Base-by-base conservation (phyloP, 2,888 invertebrate species). In the Stenodema calcarata region DNA sequence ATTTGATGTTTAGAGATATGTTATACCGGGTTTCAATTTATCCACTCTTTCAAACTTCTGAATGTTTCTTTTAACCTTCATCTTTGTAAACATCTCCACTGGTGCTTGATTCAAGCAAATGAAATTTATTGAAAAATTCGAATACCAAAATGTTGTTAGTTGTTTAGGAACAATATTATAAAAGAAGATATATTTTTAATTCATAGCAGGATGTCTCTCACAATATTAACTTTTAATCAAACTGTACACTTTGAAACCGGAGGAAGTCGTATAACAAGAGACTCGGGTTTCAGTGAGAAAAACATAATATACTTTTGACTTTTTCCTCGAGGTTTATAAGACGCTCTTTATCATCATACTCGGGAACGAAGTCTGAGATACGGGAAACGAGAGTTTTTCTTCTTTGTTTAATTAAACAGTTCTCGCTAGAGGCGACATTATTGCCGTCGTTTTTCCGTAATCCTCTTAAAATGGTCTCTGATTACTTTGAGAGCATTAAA, bases 401-500 rank as follows among this genome's bases (percentile, higher is more conserved):
- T n/a, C 54, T 54, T 27, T 70, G 28, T 30, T 70, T 70, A 70
- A 70, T 70, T 28, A 70, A 70, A 70, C 70, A 70, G 30, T 70
- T 70, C 35, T 70, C 70, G 30, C 35, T 27, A 28, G 54, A 54
- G 35, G 70, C 35, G 70, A 70, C 70, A 30, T 70, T 70, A 70
- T 70, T 70, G 28, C 70, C 70, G 28, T 30, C 70, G 70, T 70
- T 70, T 70, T 70, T 70, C 70, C 70, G 28, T 70, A 70, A 70
- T 70, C 70, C 70, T 70, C 70, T 70, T 70, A 70, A n/a, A 70
- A 70, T 70, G 70, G 28, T 30, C 70, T 70, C 70, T 70, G 70
- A 70, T 70, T 70, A 70, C 70, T 70, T 70, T 70, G 16, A 70
- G 70, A 70, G 70, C 69, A 69, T 69, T 69, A 28, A 9, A 28